A percentile compares a stretch with the other conserved stretches of the same genome.
These are phyloP conservation scores for Hylaea fasciaria DNA, from an alignment of 2,888 invertebrate species.

Conservation along the genomic window DNA sequence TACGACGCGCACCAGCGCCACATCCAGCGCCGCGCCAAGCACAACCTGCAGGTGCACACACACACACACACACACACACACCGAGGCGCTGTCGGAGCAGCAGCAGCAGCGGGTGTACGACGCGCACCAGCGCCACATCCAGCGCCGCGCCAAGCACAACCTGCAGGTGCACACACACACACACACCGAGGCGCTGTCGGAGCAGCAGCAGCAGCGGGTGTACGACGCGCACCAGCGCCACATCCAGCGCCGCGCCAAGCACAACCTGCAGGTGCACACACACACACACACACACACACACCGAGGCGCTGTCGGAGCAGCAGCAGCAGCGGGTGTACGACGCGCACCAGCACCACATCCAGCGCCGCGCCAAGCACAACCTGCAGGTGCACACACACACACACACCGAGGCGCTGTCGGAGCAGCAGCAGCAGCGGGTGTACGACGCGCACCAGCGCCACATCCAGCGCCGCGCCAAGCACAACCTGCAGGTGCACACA, in stretches of 20 bases:
- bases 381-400: conserved; percentile 86
- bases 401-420: conserved; percentile 90
- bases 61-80: neutral
- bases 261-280: conserved; percentile 90
- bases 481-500: conserved; percentile 90
- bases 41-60: conserved; percentile 90
- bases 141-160: conserved; percentile 95
- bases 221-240: conserved; percentile 97
- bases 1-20: conserved; percentile 97
- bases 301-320: conserved; percentile 93
- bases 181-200: conserved; percentile 90
- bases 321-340: conserved; percentile 97
- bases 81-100: conserved; percentile 93
- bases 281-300: neutral
- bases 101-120: conserved; percentile 97
- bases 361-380: conserved; percentile 95
- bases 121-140: conserved; percentile 95
- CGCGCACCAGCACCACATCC: conserved; percentile 95
- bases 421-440: conserved; percentile 95
- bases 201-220: conserved; percentile 95
- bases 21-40: conserved; percentile 94
- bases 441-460: conserved; percentile 97
- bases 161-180: conserved; percentile 86
- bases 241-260: conserved; percentile 94
- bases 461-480: conserved; percentile 94